Base-by-base conservation (phyloP, 2,888 invertebrate genomes). In the Thumatha senex region DNA sequence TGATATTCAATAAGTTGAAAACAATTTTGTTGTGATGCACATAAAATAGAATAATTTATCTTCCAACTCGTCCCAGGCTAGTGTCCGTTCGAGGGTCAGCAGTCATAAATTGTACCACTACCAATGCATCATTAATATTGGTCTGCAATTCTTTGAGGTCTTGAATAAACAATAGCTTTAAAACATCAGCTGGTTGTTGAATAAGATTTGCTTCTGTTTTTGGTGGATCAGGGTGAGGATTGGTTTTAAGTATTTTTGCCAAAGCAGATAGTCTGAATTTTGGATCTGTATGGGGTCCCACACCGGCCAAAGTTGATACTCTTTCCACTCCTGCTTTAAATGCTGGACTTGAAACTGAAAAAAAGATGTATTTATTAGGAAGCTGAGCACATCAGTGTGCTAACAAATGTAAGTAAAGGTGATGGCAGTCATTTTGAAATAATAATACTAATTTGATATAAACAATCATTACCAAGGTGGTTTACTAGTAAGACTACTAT, bases 1-100 rank as follows among this genome's bases (percentile, higher is more conserved):
- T 24, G 18, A 14, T 7, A 14, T 36, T 36, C 36, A 8, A 13
- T 8, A 13, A 35, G 13, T 35, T 13, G 14, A 13, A 24, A 2
- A 4, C 18, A 14, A 8, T 8, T 7, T 7, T 3, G 12, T 40
- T 33, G 0, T 31, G 38, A 42, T 51, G 38, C 8, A 4, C 4
- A 3, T 10, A 18, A 4, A 36, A 13, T 3, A 24, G 3, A 24
- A 24, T 24, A 30, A 56, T 54, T 84, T 89, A 87, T 86, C 86
- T 84, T 29, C 99, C 99, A 65, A 99, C 98, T 93, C 97, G 96
- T 46, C 99, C 99, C 41, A 99, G 90, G 79, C 95, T 96, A 0
- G 98, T 97, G 78, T 99, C 98, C 58, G 99, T 99, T 89, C 98
- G 98, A 1, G 99, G 99, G 92, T 99, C 96, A 4, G 99, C 99